phyloP scores from a whole-genome alignment of 2,113 vertebrate species.

The Xiphorhynchus elegans region DNA sequence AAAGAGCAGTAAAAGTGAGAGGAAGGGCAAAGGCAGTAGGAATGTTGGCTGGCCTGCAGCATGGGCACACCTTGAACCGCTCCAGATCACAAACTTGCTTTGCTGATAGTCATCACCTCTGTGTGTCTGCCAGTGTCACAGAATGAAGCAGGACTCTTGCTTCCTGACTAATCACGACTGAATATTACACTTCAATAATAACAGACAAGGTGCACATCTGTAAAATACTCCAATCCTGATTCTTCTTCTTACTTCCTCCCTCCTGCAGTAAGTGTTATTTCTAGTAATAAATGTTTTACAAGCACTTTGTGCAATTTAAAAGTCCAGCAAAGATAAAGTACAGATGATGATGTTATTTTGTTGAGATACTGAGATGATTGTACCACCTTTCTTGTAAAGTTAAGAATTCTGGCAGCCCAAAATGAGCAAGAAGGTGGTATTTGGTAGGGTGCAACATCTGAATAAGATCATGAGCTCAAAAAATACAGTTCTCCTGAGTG shows the following conservation, averaged over 20 bases:
- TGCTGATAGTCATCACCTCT: neutral
- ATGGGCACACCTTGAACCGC: neutral
- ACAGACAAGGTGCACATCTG: neutral
- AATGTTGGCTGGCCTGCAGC: neutral
- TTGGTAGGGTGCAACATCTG: neutral
- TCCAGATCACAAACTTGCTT: neutral
- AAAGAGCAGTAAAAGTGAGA: conserved; percentile 2
- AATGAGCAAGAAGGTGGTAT: neutral
- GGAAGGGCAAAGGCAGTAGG: neutral
- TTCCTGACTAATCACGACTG: neutral
- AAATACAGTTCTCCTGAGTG: neutral
- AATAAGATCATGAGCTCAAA: neutral
- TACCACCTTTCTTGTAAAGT: neutral
- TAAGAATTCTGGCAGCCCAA: neutral
- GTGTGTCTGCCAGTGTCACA: neutral
- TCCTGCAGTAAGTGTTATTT: neutral
- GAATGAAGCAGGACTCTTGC: neutral
- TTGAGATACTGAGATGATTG: neutral
- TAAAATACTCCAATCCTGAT: neutral
- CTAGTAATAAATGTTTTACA: neutral
- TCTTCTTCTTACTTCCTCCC: neutral
- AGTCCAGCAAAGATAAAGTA: neutral
- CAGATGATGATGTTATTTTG: neutral
- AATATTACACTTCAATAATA: neutral
- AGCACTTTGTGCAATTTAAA: neutral